Evolutionary conservation across 2,797 vertebrate genomes (phyloP), one percentile per base, ranked within the genome.

Genomic region (Falco cherrug): DNA sequence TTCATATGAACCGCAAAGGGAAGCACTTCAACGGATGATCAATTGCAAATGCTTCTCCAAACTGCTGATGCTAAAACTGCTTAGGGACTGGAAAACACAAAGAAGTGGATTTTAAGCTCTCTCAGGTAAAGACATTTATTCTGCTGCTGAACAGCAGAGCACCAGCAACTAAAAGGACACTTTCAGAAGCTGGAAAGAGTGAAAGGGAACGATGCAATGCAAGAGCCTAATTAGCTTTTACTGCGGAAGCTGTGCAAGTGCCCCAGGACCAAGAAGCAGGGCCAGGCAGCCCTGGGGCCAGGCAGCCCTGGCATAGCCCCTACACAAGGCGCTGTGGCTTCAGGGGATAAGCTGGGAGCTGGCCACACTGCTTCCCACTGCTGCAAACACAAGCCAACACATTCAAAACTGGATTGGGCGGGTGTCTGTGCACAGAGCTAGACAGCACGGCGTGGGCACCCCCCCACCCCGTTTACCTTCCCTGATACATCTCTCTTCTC

Each of bases 381-480:
- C 65, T 60, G 53, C 4, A 3, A 70, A 61, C 51, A 68, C 14
- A 73, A 39, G 45, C 10, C 33, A 41, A 5, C 11, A 11, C 16
- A 31, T 7, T 39, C 4, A 9, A 37, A 74, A 39, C 5, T 0
- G 0, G 33, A 56, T 1, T 4, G 6, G 79, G 69, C 61, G 87
- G 11, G 24, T 24, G 63, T 26, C 51, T 14, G 61, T 0, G 0
- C 20, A 5, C 35, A 60, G 35, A 80, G 84, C 29, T 0, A 20
- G 29, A 29, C 29, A 51, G 68, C 13, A 8, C 0, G 0, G 37
- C 0, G 15, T 11, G 41, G 53, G 26, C 53, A 61, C 0, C 0
- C 37, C 37, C 3, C 39, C 59, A 59, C 15, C 43, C 43, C 16
- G 17, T 45, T 45, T 45, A 45, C 16, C 76, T 26, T 54, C 45